These are phyloP conservation scores for Falcaria lacertinaria DNA, from an alignment of 2,888 invertebrate genomes.

Conservation along the genomic window DNA sequence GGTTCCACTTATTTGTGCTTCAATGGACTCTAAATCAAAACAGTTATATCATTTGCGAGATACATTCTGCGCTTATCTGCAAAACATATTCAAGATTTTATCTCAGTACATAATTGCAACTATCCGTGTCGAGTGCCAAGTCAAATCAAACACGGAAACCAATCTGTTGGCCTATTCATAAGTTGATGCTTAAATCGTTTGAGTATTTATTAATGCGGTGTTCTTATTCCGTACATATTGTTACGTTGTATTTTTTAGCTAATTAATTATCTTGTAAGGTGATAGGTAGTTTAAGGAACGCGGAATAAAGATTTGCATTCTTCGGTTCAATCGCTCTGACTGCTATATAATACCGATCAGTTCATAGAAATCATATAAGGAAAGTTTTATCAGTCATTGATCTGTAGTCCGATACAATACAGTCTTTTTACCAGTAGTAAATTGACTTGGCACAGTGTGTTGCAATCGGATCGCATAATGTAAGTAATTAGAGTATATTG, in stretches of 20 bases:
- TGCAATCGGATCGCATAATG: not conserved
- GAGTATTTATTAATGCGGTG: too few species aligned
- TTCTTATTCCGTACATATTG: not conserved
- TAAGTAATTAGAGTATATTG: not conserved
- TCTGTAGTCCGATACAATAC: not conserved
- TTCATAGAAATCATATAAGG: not conserved
- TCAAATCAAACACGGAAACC: constrained; percentile 22
- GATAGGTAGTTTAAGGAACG: too few species aligned
- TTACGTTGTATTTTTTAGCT: not conserved
- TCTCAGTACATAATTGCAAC: constrained; percentile 30
- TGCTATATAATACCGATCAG: not conserved
- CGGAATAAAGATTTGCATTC: too few species aligned
- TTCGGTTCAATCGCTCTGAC: not conserved
- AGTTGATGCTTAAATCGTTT: constrained; percentile 1
- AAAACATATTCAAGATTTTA: constrained; percentile 28
- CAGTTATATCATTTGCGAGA: not conserved
- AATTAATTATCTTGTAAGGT: not conserved
- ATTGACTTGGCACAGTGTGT: not conserved
- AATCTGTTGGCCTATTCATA: constrained; percentile 7
- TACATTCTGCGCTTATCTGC: constrained; percentile 1
- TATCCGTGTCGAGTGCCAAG: constrained; percentile 8
- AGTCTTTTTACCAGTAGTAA: not conserved
- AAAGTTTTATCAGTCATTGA: not conserved
- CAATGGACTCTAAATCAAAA: not conserved
- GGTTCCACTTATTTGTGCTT: not conserved